Conservation (phyloP, 2,888 invertebrate species). For the Alsophila aescularia region DNA sequence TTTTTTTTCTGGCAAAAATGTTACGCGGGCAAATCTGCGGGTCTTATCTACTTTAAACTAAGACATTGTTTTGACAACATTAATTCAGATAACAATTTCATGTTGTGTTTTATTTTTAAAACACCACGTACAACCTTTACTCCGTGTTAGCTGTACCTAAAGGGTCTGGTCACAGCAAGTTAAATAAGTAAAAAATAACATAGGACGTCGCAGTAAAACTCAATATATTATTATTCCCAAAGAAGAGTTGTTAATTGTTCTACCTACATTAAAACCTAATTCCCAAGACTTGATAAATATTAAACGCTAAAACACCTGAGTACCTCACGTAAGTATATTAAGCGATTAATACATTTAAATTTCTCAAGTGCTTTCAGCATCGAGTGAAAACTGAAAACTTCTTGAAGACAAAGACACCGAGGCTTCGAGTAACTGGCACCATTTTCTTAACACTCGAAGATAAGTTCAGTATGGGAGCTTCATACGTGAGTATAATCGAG, state of each 20-base stretch:
- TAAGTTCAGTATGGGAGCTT: conserved; percentile 5
- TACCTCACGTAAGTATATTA: conserved; percentile 1
- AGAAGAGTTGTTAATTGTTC: background rate
- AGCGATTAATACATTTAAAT: conserved; percentile 22
- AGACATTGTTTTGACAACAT: no score
- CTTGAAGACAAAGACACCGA: conserved; percentile 20
- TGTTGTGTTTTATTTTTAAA: no score
- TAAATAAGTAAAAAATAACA: no score
- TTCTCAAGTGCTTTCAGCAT: conserved; percentile 26
- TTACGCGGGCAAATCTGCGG: no score
- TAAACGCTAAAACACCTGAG: conserved; percentile 3
- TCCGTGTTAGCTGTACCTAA: no score
- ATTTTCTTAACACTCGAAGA: conserved; percentile 13
- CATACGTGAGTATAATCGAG: background rate
- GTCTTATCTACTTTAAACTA: no score
- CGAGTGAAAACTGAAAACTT: conserved; percentile 16
- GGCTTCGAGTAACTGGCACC: conserved; percentile 18
- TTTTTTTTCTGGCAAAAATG: no score
- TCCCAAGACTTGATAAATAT: background rate
- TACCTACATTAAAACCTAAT: background rate
- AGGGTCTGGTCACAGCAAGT: no score
- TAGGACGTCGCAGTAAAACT: no score
- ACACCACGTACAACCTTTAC: no score
- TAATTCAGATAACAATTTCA: no score
- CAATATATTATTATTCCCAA: no score